Evolutionary conservation across 2,113 vertebrate genomes (phyloP).

Genomic region (Pangasianodon gigas): DNA sequence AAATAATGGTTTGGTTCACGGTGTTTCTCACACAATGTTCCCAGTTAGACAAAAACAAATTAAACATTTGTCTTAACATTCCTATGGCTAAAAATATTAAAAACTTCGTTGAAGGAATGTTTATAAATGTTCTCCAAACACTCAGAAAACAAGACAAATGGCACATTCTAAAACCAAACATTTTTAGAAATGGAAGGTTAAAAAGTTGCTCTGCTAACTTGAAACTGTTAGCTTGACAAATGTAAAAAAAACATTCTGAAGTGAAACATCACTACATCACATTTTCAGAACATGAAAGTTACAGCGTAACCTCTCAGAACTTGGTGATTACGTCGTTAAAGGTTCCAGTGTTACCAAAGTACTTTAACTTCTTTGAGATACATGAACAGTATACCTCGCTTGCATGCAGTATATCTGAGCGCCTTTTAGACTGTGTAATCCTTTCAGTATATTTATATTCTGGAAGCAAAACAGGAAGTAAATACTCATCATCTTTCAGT

Average conservation of each 20-base stretch:
- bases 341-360: neutral
- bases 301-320: neutral
- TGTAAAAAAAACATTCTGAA: neutral
- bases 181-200: neutral
- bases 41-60: neutral
- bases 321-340: neutral
- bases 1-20: neutral
- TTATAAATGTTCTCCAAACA: neutral
- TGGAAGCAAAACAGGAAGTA: neutral
- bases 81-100: neutral
- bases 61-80: neutral
- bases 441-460: neutral
- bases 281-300: neutral
- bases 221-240: neutral
- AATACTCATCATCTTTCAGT: neutral
- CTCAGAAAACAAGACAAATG: neutral
- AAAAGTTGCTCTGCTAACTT: neutral
- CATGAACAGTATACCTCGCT: neutral
- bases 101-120: neutral
- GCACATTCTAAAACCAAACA: neutral
- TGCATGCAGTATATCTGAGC: neutral
- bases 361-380: neutral
- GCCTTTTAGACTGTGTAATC: neutral
- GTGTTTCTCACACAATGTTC: conserved; percentile 21
- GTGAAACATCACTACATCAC: neutral